Base-by-base conservation (phyloP, 2,888 invertebrate species). In the Cryptus armator region DNA sequence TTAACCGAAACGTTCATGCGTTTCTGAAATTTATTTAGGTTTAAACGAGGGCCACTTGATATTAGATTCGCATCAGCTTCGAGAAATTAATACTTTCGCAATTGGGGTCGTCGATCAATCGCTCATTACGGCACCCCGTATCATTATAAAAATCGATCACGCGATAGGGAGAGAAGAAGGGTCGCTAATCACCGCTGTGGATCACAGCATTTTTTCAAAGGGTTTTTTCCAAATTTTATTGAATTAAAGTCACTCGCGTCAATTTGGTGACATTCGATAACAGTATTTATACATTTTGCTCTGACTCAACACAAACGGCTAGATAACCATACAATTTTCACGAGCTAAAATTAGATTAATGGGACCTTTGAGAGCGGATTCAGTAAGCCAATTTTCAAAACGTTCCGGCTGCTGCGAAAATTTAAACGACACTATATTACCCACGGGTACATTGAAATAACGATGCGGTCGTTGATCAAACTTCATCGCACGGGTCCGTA, bases 391-490 rank as follows among this genome's bases (percentile, higher is more conserved):
- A 56, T 56, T 56, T 19, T 56, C 56, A 56, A 56, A 56, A 24
- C 19, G 24, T 19, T 12, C 4, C 24, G 56, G 24, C 24, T 24
- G 12, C 56, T 5, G 56, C 12, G 56, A 56, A 56, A 24, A 12
- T 56, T 19, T 56, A 24, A 56, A 56, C 19, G 56, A 24, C 19
- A 56, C 56, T 24, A 12, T 24, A 24, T 12, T 24, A 56, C 12
- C 56, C 2, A 56, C 24, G 12, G 24, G 12, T 56, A 24, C 24
- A 24, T 56, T 56, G 12, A 56, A 56, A 19, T 19, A 56, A 56
- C 56, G 24, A 56, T 19, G 24, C 10, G 56, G 56, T 56, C 56
- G 12, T 56, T 56, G 56, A 56, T 56, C 56, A 56, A 56, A 56
- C 19, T 56, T 56, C 24, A 19, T 9, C 24, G 10, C 19, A 19